Evolutionary conservation across 2,113 vertebrate genomes (phyloP).

Genomic region (Corydoras sp.): DNA sequence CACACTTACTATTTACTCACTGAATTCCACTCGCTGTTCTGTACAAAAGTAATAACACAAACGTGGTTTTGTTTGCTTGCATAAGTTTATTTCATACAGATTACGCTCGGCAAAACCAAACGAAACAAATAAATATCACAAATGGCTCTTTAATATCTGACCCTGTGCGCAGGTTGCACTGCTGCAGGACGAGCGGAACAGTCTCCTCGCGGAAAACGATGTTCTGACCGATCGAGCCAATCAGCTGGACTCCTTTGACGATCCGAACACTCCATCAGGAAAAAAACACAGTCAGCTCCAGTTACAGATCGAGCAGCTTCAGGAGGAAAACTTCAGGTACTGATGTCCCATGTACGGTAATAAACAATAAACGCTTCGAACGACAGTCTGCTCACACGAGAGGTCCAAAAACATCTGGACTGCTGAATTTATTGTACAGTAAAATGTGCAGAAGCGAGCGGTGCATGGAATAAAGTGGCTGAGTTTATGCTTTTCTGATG

Average conservation of each 20-base stretch:
- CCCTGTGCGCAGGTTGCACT: constrained; percentile 74
- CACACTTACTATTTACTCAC: too few relatives aligned
- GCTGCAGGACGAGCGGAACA: constrained; percentile 91
- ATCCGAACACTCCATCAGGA: constrained; percentile 79
- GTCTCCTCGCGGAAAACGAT: constrained; percentile 88
- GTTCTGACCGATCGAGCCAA: constrained; percentile 86
- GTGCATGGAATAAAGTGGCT: too few relatives aligned
- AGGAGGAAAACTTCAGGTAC: constrained; percentile 96
- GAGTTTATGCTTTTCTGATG: not conserved
- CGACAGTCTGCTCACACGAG: too few relatives aligned
- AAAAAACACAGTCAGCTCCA: constrained; percentile 86
- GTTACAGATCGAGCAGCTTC: constrained; percentile 82
- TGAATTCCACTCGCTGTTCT: too few relatives aligned
- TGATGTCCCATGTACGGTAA: not conserved
- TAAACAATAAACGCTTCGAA: not conserved
- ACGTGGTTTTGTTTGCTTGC: too few relatives aligned
- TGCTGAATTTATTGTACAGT: too few relatives aligned
- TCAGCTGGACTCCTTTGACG: constrained; percentile 87
- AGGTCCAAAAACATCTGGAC: too few relatives aligned
- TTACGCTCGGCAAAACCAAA: too few relatives aligned
- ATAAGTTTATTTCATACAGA: too few relatives aligned
- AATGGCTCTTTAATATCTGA: not conserved
- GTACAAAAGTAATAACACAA: too few relatives aligned
- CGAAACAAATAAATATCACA: not conserved
- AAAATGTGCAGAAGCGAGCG: too few relatives aligned